Percentiles rank a stretch among this genome's conserved stretches.
Evolutionary conservation across 2,888 invertebrate genomes (phyloP).

Genomic region (Nephrotoma guestfalica): DNA sequence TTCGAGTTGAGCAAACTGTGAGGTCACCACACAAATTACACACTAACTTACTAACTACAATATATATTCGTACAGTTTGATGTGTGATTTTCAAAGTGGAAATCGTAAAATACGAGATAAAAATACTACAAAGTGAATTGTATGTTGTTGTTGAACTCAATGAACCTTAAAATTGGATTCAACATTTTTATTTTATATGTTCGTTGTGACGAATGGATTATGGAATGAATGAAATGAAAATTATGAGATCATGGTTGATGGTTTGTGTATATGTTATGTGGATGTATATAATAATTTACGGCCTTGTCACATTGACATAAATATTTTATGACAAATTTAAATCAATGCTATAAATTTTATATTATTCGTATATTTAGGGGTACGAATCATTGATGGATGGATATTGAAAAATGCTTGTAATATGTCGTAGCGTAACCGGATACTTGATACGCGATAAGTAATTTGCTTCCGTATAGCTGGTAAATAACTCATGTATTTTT

Average conservation of each 20-base stretch:
- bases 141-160: neutral
- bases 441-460: neutral
- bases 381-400: neutral
- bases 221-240: neutral
- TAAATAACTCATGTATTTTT: neutral
- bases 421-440: neutral
- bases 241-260: neutral
- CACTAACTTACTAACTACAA: neutral
- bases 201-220: neutral
- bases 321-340: neutral
- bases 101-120: neutral
- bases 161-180: neutral
- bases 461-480: neutral
- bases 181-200: neutral
- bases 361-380: neutral
- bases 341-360: neutral
- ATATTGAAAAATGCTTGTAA: neutral
- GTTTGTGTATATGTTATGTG: neutral
- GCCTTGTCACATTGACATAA: neutral
- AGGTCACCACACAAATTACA: neutral
- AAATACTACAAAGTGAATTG: neutral
- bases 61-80: neutral
- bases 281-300: neutral
- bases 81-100: neutral
- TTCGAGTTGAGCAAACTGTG: neutral